Percentiles rank a stretch among this genome's conserved stretches.
phyloP scores from a whole-genome alignment of 2,888 invertebrate species.

The Lasiommata megera region DNA sequence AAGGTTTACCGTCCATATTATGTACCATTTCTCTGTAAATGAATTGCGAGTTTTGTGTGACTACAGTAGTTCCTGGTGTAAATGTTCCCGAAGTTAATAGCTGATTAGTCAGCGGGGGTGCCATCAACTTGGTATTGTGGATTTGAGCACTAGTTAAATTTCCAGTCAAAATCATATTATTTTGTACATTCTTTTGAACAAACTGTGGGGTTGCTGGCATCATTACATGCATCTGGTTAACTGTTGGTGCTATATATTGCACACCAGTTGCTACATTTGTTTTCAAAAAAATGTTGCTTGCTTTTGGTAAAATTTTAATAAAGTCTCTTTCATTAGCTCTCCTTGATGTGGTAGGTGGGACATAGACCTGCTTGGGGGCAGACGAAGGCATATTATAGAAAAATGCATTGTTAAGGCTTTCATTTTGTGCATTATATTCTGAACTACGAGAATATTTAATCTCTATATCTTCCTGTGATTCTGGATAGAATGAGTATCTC shows the following conservation, averaged over 20 bases:
- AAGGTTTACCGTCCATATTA: slow-evolving; percentile 68
- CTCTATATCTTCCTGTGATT: slow-evolving; percentile 66
- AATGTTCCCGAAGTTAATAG: slow-evolving; percentile 56
- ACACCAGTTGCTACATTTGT: slow-evolving; percentile 54
- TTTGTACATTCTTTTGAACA: slow-evolving; percentile 72
- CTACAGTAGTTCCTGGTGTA: slow-evolving; percentile 67
- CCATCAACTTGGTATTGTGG: slow-evolving; percentile 51
- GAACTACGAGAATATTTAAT: slow-evolving; percentile 71
- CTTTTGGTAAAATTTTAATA: slow-evolving; percentile 62
- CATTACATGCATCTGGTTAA: slow-evolving; percentile 64
- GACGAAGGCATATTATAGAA: slow-evolving; percentile 52
- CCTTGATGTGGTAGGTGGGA: slow-evolving; percentile 45
- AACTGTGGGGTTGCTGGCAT: slow-evolving; percentile 60
- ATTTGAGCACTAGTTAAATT: slow-evolving; percentile 51
- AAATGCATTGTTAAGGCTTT: slow-evolving; percentile 51
- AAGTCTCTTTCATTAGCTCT: slow-evolving; percentile 48
- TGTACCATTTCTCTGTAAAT: slow-evolving; percentile 76
- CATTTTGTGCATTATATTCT: slow-evolving; percentile 58
- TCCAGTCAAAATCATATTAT: slow-evolving; percentile 68
- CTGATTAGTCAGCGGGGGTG: slow-evolving; percentile 52
- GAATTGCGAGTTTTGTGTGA: slow-evolving; percentile 73
- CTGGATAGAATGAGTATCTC: slow-evolving; percentile 59
- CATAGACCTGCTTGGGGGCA: slow-evolving; percentile 43
- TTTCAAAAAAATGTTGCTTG: slow-evolving; percentile 67
- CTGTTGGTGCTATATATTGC: slow-evolving; percentile 58